Evolutionary conservation across 2,888 invertebrate genomes (phyloP).

Genomic region (Tridacna gigas): DNA sequence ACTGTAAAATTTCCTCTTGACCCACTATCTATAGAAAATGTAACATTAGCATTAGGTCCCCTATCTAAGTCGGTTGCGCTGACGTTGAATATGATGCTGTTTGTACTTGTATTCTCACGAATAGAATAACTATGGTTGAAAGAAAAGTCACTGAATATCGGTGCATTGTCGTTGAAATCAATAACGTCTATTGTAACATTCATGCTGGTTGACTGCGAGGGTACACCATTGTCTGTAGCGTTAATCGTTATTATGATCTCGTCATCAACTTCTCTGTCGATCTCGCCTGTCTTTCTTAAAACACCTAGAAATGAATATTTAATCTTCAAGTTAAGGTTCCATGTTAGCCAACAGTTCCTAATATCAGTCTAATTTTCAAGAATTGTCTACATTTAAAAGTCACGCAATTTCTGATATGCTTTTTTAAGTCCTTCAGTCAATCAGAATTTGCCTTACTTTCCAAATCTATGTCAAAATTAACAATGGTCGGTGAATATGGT

Average conservation of each 20-base stretch:
- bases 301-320: slow-evolving; percentile 29
- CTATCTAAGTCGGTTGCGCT: slow-evolving; percentile 44
- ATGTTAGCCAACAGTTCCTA: too few species aligned
- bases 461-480: too few species aligned
- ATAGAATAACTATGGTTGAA: background rate
- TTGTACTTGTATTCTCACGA: slow-evolving; percentile 26
- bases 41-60: slow-evolving; percentile 44
- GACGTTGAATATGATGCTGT: slow-evolving; percentile 20
- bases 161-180: slow-evolving; percentile 58
- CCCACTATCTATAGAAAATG: slow-evolving; percentile 34
- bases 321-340: too few species aligned
- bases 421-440: too few species aligned
- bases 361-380: too few species aligned
- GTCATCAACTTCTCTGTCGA: slow-evolving; percentile 50
- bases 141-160: slow-evolving; percentile 22
- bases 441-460: too few species aligned
- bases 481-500: too few species aligned
- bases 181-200: slow-evolving; percentile 35
- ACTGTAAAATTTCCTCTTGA: slow-evolving; percentile 1
- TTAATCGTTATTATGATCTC: slow-evolving; percentile 28
- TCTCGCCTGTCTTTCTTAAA: slow-evolving; percentile 29
- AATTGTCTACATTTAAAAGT: too few species aligned
- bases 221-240: slow-evolving; percentile 57
- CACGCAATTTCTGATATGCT: too few species aligned
- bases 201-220: slow-evolving; percentile 13